Conservation (phyloP, 2,888 invertebrate species). For the Adela reaumurella region DNA sequence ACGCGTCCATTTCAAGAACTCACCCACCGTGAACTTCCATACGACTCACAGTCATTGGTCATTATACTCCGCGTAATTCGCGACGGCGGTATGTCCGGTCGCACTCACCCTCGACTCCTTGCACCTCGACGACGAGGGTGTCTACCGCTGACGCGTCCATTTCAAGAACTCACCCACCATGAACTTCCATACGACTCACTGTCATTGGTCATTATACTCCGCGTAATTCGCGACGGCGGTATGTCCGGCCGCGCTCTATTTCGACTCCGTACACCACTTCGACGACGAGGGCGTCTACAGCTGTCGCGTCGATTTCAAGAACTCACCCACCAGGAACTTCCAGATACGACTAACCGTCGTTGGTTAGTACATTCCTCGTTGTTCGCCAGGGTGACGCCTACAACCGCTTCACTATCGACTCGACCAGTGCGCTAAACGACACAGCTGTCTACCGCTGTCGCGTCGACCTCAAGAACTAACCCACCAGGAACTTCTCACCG, state of each 20-base stretch:
- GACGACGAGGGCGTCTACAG: slow-evolving; percentile 86
- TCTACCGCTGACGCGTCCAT: slow-evolving; percentile 84
- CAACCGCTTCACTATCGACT: no score
- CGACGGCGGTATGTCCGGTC: slow-evolving; percentile 76
- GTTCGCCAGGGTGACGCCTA: no score
- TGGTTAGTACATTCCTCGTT: no score
- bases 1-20: no score
- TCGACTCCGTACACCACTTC: slow-evolving; percentile 79
- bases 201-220: slow-evolving; percentile 84
- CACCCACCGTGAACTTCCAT: no score
- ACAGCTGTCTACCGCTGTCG: no score
- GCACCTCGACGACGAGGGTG: slow-evolving; percentile 80
- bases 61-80: slow-evolving; percentile 29
- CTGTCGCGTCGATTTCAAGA: slow-evolving; percentile 87
- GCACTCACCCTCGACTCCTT: slow-evolving; percentile 80
- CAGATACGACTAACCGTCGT: slow-evolving; percentile 86
- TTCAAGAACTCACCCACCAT: slow-evolving; percentile 85
- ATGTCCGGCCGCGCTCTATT: slow-evolving; percentile 75
- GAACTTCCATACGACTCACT: slow-evolving; percentile 81
- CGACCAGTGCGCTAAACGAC: no score
- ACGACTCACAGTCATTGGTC: no score
- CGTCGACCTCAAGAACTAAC: no score
- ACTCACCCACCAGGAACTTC: no score
- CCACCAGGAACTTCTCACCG: no score
- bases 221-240: slow-evolving; percentile 77